Conservation (phyloP, 2,113 vertebrate species). For the Leptosomus discolor region DNA sequence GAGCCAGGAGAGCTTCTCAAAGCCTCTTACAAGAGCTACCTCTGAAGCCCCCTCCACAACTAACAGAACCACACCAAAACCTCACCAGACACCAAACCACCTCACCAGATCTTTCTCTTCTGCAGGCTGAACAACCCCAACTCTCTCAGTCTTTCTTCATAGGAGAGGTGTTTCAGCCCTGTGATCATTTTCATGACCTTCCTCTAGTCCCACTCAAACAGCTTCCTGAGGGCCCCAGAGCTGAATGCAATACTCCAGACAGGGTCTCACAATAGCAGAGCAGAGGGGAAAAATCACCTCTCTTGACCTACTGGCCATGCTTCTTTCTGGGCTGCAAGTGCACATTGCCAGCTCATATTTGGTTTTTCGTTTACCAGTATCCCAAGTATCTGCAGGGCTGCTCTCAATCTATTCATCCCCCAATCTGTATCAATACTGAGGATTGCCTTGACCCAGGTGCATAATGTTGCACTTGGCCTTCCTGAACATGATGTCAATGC, state of each 20-base stretch:
- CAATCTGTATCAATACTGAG: background rate
- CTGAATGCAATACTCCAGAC: background rate
- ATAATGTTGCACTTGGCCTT: background rate
- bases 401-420: background rate
- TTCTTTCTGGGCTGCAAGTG: background rate
- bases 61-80: too few relatives aligned
- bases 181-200: background rate
- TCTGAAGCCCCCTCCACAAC: too few relatives aligned
- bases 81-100: too few relatives aligned
- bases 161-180: background rate
- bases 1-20: too few relatives aligned
- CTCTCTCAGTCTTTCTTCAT: background rate
- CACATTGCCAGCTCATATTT: background rate
- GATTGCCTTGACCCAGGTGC: background rate
- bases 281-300: background rate
- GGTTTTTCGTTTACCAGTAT: background rate
- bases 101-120: background rate
- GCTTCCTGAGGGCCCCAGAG: background rate
- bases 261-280: fast-evolving
- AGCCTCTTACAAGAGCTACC: too few relatives aligned
- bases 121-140: background rate
- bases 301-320: fast-evolving
- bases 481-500: background rate
- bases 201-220: background rate
- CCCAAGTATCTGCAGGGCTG: background rate